phyloP scores from a whole-genome alignment of 2,797 vertebrate species.

The Cheirogaleus major region DNA sequence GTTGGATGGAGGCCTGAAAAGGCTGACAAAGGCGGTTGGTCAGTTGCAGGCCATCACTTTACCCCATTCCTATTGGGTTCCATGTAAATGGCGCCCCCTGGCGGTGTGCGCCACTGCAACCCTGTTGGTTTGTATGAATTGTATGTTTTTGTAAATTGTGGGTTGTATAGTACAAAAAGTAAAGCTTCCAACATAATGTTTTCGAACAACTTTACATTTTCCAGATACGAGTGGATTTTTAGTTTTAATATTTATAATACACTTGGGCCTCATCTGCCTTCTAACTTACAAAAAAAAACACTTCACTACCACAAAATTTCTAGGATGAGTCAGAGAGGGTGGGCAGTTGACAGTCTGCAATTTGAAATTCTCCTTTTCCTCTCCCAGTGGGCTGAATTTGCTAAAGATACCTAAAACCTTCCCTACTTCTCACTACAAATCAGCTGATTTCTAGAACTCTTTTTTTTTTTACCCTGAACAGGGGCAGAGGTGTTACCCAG shows the following conservation, averaged over 20 bases:
- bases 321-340: neutral
- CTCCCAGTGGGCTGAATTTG: neutral
- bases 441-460: neutral
- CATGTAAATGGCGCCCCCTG: neutral
- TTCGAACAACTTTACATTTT: conserved; percentile 37
- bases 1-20: neutral
- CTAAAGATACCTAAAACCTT: conserved; percentile 14
- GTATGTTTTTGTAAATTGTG: neutral
- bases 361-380: conserved; percentile 1
- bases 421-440: neutral
- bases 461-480: neutral
- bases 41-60: neutral
- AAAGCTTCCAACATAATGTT: neutral
- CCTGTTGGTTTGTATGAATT: neutral
- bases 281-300: neutral
- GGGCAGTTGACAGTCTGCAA: neutral
- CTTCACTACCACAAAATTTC: conserved; percentile 5
- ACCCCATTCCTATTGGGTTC: neutral
- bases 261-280: neutral
- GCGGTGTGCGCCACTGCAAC: neutral
- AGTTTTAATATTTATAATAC: conserved; percentile 29
- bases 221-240: neutral
- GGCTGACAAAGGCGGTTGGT: neutral
- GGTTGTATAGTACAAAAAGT: neutral
- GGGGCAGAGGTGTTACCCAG: neutral